Conservation (phyloP, 1,140 invertebrate species). For the Philotrypesis tridentata region DNA sequence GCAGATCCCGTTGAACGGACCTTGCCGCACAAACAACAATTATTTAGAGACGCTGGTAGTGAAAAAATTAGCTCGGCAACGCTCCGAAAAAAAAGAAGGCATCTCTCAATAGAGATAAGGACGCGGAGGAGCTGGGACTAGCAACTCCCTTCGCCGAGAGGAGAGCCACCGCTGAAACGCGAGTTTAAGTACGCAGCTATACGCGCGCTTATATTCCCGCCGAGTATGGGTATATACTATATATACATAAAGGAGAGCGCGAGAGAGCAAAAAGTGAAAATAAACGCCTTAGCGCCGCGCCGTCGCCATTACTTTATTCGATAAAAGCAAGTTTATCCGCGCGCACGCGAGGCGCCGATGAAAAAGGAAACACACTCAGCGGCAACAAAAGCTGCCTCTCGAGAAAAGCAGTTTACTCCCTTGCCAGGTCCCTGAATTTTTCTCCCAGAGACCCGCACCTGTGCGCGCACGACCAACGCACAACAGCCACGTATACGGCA, state of each 20-base stretch:
- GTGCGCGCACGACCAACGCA: no score
- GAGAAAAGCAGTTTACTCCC: not conserved
- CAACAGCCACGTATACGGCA: no score
- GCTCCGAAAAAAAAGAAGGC: not conserved
- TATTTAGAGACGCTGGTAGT: no score
- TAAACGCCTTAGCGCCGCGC: not conserved
- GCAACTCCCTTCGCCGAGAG: no score
- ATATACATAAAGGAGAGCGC: no score
- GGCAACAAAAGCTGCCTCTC: slow-evolving; percentile 23
- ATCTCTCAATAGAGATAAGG: not conserved
- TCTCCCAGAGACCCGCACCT: no score
- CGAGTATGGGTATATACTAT: no score
- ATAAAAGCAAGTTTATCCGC: slow-evolving; percentile 36
- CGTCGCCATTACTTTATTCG: slow-evolving; percentile 22
- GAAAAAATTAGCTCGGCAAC: not conserved
- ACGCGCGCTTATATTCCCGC: no score
- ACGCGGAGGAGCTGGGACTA: no score
- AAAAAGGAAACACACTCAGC: slow-evolving; percentile 6
- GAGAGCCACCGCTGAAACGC: not conserved
- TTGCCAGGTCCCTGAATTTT: not conserved
- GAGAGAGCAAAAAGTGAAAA: slow-evolving; percentile 13
- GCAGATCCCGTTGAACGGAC: slow-evolving; percentile 72
- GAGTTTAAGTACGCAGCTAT: not conserved
- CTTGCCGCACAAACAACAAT: no score
- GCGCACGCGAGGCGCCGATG: not conserved